Conservation (phyloP, 2,113 vertebrate genomes). For the Suricata suricatta region DNA sequence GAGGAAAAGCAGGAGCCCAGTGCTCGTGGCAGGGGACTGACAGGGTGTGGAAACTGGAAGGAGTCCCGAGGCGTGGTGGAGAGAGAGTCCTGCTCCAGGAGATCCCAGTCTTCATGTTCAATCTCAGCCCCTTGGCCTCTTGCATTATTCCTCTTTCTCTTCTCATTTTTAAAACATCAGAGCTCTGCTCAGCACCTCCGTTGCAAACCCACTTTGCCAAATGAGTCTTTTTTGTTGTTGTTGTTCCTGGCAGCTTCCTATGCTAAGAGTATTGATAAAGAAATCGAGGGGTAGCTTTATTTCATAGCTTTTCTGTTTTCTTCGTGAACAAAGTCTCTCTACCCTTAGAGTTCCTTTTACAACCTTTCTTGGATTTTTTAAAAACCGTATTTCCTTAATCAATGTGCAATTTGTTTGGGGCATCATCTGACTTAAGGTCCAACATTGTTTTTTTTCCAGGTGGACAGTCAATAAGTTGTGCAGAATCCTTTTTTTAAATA, state of each 20-base stretch:
- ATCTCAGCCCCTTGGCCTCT: not conserved
- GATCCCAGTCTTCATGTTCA: not conserved
- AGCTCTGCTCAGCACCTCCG: not conserved
- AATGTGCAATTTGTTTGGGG: not conserved
- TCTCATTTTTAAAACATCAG: not conserved
- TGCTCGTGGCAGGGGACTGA: not conserved
- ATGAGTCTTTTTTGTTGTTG: not conserved
- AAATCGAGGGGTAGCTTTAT: too few species aligned
- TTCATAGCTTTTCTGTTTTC: not conserved
- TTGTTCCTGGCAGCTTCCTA: not conserved
- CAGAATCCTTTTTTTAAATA: not conserved
- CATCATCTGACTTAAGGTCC: not conserved
- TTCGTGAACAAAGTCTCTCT: not conserved
- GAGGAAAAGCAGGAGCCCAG: not conserved
- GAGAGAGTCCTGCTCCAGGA: not conserved
- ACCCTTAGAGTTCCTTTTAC: not conserved
- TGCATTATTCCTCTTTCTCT: not conserved
- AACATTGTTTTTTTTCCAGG: not conserved
- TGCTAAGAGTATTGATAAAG: fast-evolving
- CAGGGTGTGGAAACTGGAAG: too few species aligned
- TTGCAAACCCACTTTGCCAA: not conserved
- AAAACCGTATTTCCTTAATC: not conserved
- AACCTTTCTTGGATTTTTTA: not conserved
- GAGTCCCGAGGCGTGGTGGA: too few species aligned
- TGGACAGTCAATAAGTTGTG: not conserved